Percentiles rank a stretch among this genome's conserved stretches.
These are phyloP conservation scores for Sinonovacula constricta DNA, from an alignment of 1,140 invertebrate species.

Conservation along the genomic window DNA sequence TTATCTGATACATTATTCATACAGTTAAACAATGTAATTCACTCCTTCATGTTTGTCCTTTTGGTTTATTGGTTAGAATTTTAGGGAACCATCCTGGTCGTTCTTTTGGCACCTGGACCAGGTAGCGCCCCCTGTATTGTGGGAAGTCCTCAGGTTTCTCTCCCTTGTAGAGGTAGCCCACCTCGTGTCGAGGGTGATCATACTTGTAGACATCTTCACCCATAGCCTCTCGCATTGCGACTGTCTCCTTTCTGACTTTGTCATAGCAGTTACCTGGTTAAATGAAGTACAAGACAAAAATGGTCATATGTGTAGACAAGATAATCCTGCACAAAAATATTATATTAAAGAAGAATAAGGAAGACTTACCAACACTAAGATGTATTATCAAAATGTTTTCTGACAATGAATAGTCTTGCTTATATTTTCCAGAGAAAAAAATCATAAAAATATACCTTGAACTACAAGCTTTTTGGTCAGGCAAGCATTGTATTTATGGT, in stretches of 20 bases:
- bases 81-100: conserved; percentile 89
- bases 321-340: too few relatives aligned
- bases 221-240: conserved; percentile 87
- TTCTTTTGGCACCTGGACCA: conserved; percentile 87
- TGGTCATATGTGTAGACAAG: too few relatives aligned
- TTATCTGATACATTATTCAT: too few relatives aligned
- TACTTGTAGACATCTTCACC: conserved; percentile 83
- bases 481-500: not conserved
- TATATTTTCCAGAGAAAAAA: not conserved
- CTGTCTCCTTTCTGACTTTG: conserved; percentile 88
- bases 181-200: conserved; percentile 88
- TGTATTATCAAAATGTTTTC: not conserved
- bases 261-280: conserved; percentile 87
- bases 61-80: conserved; percentile 88
- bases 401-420: not conserved
- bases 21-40: too few relatives aligned
- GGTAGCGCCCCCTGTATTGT: conserved; percentile 81
- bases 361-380: not conserved
- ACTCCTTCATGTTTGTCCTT: conserved; percentile 21
- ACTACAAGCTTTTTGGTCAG: not conserved
- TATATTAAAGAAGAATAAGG: not conserved
- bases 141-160: conserved; percentile 82
- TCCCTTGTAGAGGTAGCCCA: conserved; percentile 90
- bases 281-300: too few relatives aligned
- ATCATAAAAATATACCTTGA: not conserved